A percentile compares a stretch with the other conserved stretches of the same genome.
phyloP scores from a whole-genome alignment of 2,113 vertebrate species.

The Mionectes macconnelli region DNA sequence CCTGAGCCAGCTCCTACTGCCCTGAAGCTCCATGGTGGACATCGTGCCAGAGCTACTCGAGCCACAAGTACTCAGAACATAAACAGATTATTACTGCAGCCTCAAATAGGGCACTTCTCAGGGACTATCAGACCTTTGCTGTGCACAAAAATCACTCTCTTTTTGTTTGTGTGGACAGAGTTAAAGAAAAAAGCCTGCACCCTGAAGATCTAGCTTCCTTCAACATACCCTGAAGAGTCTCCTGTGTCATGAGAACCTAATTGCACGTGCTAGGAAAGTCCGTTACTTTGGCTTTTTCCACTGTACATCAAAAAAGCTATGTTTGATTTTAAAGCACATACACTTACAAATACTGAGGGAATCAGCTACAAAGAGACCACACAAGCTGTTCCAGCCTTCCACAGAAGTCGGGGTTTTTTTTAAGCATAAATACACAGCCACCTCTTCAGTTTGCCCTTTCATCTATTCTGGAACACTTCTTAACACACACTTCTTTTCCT shows the following conservation, averaged over 20 bases:
- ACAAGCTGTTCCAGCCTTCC: conserved; percentile 49
- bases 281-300: conserved; percentile 27
- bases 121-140: neutral
- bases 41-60: neutral
- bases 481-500: neutral
- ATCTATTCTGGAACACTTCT: conserved; percentile 39
- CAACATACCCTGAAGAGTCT: neutral
- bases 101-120: neutral
- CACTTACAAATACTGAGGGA: conserved; percentile 32
- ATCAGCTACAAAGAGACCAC: conserved; percentile 52
- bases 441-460: conserved; percentile 59
- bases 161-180: neutral
- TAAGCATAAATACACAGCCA: conserved; percentile 34
- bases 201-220: neutral
- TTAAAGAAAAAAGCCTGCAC: neutral
- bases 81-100: neutral
- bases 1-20: neutral
- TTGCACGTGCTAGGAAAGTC: neutral
- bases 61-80: rapidly evolving
- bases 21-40: rapidly evolving
- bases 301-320: neutral
- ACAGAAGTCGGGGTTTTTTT: neutral
- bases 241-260: conserved; percentile 15
- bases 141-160: neutral
- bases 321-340: conserved; percentile 41